phyloP scores from a whole-genome alignment of 2,113 vertebrate species.

The Mastomys natalensis region DNA sequence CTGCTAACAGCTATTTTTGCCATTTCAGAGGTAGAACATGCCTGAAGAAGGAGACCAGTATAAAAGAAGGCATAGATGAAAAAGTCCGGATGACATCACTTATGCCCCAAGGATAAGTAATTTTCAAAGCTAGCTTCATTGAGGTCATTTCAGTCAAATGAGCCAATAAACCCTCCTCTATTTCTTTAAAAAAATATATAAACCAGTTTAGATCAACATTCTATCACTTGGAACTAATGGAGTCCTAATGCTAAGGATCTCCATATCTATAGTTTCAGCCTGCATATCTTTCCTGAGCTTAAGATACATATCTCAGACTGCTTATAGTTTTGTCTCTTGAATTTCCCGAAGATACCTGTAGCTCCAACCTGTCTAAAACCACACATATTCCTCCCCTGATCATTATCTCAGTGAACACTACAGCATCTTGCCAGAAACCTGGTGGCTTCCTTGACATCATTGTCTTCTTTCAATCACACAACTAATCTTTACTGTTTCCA shows the following conservation, averaged over 20 bases:
- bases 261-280: conserved; percentile 16
- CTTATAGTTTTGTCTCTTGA: conserved; percentile 25
- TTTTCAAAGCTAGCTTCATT: conserved; percentile 30
- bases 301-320: conserved; percentile 8
- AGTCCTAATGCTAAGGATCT: conserved; percentile 33
- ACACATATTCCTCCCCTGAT: conserved; percentile 20
- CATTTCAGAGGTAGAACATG: conserved; percentile 35
- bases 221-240: conserved; percentile 44
- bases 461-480: conserved; percentile 26
- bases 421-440: conserved; percentile 33
- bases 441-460: conserved; percentile 30
- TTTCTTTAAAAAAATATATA: not conserved
- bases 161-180: not conserved
- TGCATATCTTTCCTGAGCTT: conserved; percentile 32
- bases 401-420: conserved; percentile 47
- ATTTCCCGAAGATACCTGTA: conserved; percentile 45
- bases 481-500: conserved; percentile 1
- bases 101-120: conserved; percentile 22
- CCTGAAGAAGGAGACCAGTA: conserved; percentile 40
- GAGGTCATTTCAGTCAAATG: conserved; percentile 42
- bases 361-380: conserved; percentile 32
- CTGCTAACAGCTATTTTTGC: conserved; percentile 46
- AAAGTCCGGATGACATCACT: conserved; percentile 52
- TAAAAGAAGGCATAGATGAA: conserved; percentile 40
- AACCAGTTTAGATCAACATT: conserved; percentile 27